phyloP scores from a whole-genome alignment of 2,113 vertebrate genomes.

The Morone chrysops region DNA sequence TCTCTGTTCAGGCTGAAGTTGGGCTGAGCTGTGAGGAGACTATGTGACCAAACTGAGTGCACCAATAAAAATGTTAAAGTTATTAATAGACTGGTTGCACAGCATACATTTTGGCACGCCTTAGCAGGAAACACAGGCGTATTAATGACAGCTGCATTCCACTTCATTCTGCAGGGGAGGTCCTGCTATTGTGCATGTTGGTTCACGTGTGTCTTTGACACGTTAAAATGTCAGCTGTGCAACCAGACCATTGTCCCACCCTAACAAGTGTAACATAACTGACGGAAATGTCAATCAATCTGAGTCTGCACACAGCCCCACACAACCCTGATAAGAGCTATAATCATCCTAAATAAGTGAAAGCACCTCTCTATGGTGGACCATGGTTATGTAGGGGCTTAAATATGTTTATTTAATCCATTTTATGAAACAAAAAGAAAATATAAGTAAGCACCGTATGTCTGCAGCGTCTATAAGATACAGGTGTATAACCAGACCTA shows the following conservation, averaged over 20 bases:
- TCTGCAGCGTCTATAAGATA: neutral
- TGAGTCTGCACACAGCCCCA: neutral
- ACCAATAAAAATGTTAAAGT: too few relatives aligned
- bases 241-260: too few relatives aligned
- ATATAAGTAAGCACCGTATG: neutral
- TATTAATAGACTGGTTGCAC: neutral
- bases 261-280: neutral
- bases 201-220: too few relatives aligned
- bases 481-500: neutral
- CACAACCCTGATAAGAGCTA: neutral
- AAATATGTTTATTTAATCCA: constrained; percentile 28
- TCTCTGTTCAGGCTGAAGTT: neutral
- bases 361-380: neutral
- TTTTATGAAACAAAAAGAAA: constrained; percentile 6
- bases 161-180: too few relatives aligned
- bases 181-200: too few relatives aligned
- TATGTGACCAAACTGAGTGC: neutral
- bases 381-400: neutral
- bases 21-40: neutral
- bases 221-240: too few relatives aligned
- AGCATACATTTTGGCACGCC: too few relatives aligned
- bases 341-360: neutral
- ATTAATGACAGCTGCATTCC: too few relatives aligned
- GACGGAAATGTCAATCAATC: neutral
- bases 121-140: too few relatives aligned